phyloP scores from a whole-genome alignment of 2,888 invertebrate species.

The Heteropelma amictum region DNA sequence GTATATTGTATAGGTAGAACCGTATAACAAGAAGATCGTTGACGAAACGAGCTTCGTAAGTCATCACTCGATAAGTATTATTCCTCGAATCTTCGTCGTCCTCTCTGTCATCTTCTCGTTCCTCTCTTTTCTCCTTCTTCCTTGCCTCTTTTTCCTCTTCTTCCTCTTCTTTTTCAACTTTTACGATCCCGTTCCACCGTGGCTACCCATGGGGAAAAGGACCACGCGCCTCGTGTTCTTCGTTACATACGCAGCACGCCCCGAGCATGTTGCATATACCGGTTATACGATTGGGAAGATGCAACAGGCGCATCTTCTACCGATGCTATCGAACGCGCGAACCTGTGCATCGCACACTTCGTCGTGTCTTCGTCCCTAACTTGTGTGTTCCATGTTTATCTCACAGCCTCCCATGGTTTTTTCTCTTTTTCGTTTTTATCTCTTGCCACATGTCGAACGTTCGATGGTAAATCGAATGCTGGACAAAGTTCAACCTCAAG shows the following conservation, averaged over 20 bases:
- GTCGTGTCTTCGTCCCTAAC: constrained; percentile 6
- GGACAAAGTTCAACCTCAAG: not conserved
- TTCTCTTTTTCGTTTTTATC: constrained; percentile 1
- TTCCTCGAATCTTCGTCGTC: constrained; percentile 29
- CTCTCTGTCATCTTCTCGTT: constrained; percentile 1
- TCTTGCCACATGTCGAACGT: not conserved
- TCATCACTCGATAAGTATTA: constrained; percentile 54
- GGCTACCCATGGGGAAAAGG: constrained; percentile 6
- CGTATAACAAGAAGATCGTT: constrained; percentile 29
- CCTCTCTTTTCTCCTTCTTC: not conserved
- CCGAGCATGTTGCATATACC: constrained; percentile 57
- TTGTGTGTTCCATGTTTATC: constrained; percentile 8
- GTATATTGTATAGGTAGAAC: constrained; percentile 6
- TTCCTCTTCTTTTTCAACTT: constrained; percentile 17
- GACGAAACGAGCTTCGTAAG: constrained; percentile 59
- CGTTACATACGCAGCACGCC: constrained; percentile 30
- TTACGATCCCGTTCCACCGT: not conserved
- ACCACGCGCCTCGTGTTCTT: constrained; percentile 41
- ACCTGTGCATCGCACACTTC: constrained; percentile 54
- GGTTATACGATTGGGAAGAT: constrained; percentile 59
- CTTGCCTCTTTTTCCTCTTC: no score
- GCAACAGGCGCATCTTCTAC: constrained; percentile 53
- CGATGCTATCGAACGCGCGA: constrained; percentile 66
- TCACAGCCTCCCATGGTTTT: not conserved
- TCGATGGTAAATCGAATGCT: constrained; percentile 16